Evolutionary conservation across 1,140 invertebrate species (phyloP).

Genomic region (Centruroides sculpturatus): DNA sequence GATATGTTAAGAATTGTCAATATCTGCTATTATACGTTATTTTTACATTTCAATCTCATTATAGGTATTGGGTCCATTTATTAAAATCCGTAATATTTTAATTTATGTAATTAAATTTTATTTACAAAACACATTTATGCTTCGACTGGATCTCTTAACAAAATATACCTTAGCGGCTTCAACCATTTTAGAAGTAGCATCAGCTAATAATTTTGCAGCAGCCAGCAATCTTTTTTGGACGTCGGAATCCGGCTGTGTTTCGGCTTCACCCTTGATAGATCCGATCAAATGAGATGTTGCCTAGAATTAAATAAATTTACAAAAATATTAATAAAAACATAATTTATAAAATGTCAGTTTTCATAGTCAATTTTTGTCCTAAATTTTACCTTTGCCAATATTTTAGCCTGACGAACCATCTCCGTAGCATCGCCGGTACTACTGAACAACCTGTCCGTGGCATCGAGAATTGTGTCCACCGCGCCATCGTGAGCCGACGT

Average conservation of each 20-base stretch:
- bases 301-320: conserved; percentile 30
- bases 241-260: conserved; percentile 69
- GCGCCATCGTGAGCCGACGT: conserved; percentile 53
- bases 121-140: too few species aligned
- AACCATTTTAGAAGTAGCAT: conserved; percentile 82
- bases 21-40: too few species aligned
- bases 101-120: too few species aligned
- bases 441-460: conserved; percentile 75
- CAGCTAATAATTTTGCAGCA: conserved; percentile 81
- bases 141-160: neutral
- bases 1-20: too few species aligned
- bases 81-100: too few species aligned
- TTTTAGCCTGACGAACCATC: conserved; percentile 86
- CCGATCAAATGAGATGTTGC: conserved; percentile 83
- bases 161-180: conserved; percentile 65
- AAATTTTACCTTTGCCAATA: conserved; percentile 49
- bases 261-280: conserved; percentile 86
- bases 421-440: conserved; percentile 70
- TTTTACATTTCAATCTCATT: too few species aligned
- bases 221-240: conserved; percentile 75
- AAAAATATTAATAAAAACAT: neutral
- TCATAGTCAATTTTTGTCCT: neutral
- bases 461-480: conserved; percentile 77
- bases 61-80: too few species aligned
- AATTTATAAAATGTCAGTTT: neutral